Evolutionary conservation across 2,888 invertebrate genomes (phyloP), one percentile per base, ranked within the genome.

Genomic region (Glaucopsyche alexis): DNA sequence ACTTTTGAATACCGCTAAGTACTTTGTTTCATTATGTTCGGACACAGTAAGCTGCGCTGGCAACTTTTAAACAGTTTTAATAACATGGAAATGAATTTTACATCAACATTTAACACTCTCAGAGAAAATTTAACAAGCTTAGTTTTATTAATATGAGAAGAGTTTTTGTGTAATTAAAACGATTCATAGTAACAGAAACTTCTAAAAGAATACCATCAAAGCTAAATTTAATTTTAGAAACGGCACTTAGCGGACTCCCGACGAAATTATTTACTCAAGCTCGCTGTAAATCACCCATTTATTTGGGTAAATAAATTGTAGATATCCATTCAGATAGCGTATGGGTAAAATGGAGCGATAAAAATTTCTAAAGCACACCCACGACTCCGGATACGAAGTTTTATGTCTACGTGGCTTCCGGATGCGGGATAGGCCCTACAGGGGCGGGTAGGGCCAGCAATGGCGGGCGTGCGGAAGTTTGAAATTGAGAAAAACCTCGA

Each of bases 321-420:
- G 40, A 40, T 64, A 64, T 14, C n/a, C 66, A 66, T 42, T 65
- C 14, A 65, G 65, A 65, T 65, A n/a, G 13, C n/a, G 42, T 65
- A 42, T 60, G 65, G 40, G 40, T 65, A 29, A 45, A 71, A 60
- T 50, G n/a, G 47, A 64, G 38, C 60, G 47, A 64, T 64, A 71
- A 71, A 71, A 64, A 47, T 47, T 64, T 64, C 64, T 60, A 71
- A 29, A 71, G 64, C 71, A 4, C 9, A 29, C 71, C 71, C 60
- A n/a, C 9, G 64, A 47, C 38, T 42, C 47, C 65, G 64, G 72
- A 72, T 72, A 65, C 72, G 38, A 72, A 29, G 64, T 47, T 72
- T 72, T 65, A 60, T 71, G 64, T 72, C 72, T 64, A 72, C 64
- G 65, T 65, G 65, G 64, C 72, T 64, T 72, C 72, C 72, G 72